These are phyloP conservation scores for Onychostoma macrolepis DNA, from an alignment of 2,113 vertebrate genomes.

Conservation along the genomic window DNA sequence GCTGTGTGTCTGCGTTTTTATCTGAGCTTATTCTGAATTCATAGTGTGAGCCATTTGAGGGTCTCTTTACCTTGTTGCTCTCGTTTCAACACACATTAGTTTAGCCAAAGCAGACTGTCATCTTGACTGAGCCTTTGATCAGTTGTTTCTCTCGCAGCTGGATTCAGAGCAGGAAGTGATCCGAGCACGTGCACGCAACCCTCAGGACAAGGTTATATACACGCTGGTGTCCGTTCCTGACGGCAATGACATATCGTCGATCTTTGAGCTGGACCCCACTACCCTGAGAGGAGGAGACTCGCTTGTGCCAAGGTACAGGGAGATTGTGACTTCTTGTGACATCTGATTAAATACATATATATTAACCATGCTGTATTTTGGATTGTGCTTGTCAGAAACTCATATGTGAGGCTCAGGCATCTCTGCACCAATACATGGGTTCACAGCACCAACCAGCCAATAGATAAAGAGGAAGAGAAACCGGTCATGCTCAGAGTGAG, in stretches of 20 bases:
- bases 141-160: conserved; percentile 72
- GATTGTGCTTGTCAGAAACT: conserved; percentile 82
- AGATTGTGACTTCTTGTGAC: background rate
- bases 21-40: conserved; percentile 10
- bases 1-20: background rate
- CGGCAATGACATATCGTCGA: conserved; percentile 97
- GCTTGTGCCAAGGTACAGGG: conserved; percentile 89
- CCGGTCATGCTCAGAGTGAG: conserved; percentile 92
- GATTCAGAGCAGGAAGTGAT: conserved; percentile 88
- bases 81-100: background rate
- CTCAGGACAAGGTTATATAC: conserved; percentile 93
- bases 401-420: conserved; percentile 94
- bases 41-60: conserved; percentile 8
- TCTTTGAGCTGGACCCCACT: conserved; percentile 97
- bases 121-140: background rate
- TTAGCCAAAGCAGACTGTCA: background rate
- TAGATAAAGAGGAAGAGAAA: conserved; percentile 98
- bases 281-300: conserved; percentile 96
- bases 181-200: conserved; percentile 74
- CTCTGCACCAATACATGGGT: conserved; percentile 99
- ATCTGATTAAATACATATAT: background rate
- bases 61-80: background rate
- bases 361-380: conserved; percentile 24
- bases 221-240: conserved; percentile 95
- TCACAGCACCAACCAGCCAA: conserved; percentile 97